Percentiles rank a stretch among this genome's conserved stretches.
Conservation (phyloP, 2,797 vertebrate genomes). For the Mus minutoides region DNA sequence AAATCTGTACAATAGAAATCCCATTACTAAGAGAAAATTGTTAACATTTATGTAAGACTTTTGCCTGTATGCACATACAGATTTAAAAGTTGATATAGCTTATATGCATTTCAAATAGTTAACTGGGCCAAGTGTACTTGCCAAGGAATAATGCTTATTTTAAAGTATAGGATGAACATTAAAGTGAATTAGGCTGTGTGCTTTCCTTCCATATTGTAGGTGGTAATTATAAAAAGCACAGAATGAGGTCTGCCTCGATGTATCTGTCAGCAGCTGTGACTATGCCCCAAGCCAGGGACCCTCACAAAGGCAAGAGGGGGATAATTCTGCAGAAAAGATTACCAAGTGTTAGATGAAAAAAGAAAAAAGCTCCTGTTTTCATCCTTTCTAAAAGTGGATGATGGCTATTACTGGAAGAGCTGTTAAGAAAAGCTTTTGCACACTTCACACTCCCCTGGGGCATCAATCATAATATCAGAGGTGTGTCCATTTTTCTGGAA, state of each 20-base stretch:
- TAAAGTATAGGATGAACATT: conserved; percentile 53
- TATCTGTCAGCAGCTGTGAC: not conserved
- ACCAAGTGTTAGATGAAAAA: not conserved
- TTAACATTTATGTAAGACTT: conserved; percentile 3
- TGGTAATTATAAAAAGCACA: conserved; percentile 50
- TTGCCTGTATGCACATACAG: not conserved
- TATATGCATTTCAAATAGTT: conserved; percentile 52
- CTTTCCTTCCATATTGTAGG: conserved; percentile 53
- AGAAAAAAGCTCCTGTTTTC: not conserved
- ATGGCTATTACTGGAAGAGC: conserved; percentile 1
- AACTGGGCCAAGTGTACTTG: conserved; percentile 49
- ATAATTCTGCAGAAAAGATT: not conserved
- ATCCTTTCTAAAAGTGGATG: conserved; percentile 17
- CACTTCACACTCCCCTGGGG: not conserved
- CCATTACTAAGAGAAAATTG: not conserved
- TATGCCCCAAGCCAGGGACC: not conserved
- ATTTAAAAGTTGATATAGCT: conserved; percentile 44
- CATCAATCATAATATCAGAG: not conserved
- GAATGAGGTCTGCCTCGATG: conserved; percentile 32
- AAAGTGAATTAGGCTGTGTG: conserved; percentile 40
- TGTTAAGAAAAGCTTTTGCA: not conserved
- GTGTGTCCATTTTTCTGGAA: not conserved
- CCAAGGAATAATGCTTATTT: conserved; percentile 66
- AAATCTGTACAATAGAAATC: not conserved
- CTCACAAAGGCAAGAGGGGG: not conserved